Evolutionary conservation across 2,888 invertebrate species (phyloP), one percentile per base, ranked within the genome.

Genomic region (Itoplectis maculator): DNA sequence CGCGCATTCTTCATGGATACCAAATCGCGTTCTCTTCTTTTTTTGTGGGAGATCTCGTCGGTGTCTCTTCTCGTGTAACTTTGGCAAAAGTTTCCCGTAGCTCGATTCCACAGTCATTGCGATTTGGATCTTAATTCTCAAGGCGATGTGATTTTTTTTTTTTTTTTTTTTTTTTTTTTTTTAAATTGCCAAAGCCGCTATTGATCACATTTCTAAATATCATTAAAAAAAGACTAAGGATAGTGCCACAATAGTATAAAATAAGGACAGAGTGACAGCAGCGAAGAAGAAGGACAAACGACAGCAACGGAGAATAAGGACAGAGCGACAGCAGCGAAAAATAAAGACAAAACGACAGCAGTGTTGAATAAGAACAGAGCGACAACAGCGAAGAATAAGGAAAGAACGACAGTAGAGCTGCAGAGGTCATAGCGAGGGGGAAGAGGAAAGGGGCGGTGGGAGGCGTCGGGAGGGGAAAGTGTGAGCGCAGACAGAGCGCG

Each of bases 251-350:
- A n/a, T n/a, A n/a, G n/a, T n/a, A n/a, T n/a, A n/a, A n/a, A n/a
- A n/a, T n/a, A n/a, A n/a, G n/a, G n/a, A n/a, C n/a, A n/a, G n/a
- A n/a, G n/a, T n/a, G n/a, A n/a, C n/a, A n/a, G n/a, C n/a, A n/a
- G n/a, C n/a, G n/a, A n/a, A n/a, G n/a, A n/a, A n/a, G n/a, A n/a
- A n/a, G n/a, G n/a, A n/a, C n/a, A n/a, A n/a, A n/a, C n/a, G n/a
- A n/a, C n/a, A n/a, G n/a, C n/a, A n/a, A n/a, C n/a, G n/a, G n/a
- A n/a, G n/a, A n/a, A n/a, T n/a, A n/a, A n/a, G n/a, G n/a, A n/a
- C n/a, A n/a, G n/a, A 54, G 69, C 54, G 56, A 42, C 18, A n/a
- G 15, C 70, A 56, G 13, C 56, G 23, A n/a, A n/a, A 42, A 42
- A 3, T 15, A 8, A 9, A 56, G 13, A n/a, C n/a, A n/a, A n/a